These are phyloP conservation scores for Cyprinodon variegatus DNA, from an alignment of 2,113 vertebrate species.

Conservation along the genomic window DNA sequence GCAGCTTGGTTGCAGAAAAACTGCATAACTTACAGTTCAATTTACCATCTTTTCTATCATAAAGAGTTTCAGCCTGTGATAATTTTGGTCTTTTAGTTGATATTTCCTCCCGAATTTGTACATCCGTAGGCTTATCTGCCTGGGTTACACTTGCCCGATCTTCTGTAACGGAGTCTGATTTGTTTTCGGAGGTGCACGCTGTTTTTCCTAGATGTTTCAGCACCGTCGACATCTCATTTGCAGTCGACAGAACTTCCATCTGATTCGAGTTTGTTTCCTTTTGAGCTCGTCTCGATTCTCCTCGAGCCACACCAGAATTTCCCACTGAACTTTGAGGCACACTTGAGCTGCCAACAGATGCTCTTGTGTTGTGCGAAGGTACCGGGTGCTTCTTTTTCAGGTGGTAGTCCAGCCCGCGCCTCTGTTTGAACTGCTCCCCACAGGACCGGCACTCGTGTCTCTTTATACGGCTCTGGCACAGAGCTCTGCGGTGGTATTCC, in stretches of 20 bases:
- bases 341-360: slow-evolving; percentile 22
- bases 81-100: neutral
- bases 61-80: slow-evolving; percentile 6
- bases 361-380: slow-evolving; percentile 74
- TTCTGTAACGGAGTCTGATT: neutral
- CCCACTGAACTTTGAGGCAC: neutral
- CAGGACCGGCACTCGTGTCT: slow-evolving; percentile 81
- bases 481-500: slow-evolving; percentile 79
- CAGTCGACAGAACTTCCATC: neutral
- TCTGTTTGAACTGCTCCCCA: slow-evolving; percentile 89
- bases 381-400: slow-evolving; percentile 84
- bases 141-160: slow-evolving; percentile 5
- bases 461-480: slow-evolving; percentile 79
- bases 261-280: neutral
- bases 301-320: neutral
- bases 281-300: slow-evolving; percentile 1
- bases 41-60: slow-evolving; percentile 69
- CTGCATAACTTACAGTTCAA: slow-evolving; percentile 84
- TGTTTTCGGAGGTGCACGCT: neutral
- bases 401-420: slow-evolving; percentile 87
- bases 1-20: slow-evolving; percentile 84
- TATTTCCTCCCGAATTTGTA: neutral
- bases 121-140: neutral
- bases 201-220: slow-evolving; percentile 9
- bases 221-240: neutral